These are phyloP conservation scores for Macroteleia sp. DNA, from an alignment of 2,888 invertebrate genomes.

Conservation along the genomic window DNA sequence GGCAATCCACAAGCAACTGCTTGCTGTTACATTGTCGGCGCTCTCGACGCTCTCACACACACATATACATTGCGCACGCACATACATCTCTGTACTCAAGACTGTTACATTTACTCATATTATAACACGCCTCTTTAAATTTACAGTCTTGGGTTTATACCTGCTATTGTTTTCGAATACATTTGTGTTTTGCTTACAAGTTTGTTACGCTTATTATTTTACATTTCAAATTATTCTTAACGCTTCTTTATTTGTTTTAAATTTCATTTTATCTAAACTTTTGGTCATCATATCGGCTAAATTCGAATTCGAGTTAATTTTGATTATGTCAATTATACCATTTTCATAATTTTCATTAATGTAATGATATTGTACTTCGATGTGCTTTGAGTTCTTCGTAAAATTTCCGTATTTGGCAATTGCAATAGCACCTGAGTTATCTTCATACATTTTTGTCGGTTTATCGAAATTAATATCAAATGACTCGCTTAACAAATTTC, in stretches of 20 bases:
- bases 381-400: constrained; percentile 7
- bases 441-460: constrained; percentile 43
- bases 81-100: no score
- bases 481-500: constrained; percentile 3
- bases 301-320: not conserved
- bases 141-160: no score
- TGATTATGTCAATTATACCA: constrained; percentile 1
- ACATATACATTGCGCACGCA: no score
- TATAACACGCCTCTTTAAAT: no score
- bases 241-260: not conserved
- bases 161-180: no score
- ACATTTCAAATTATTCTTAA: not conserved
- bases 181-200: no score
- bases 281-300: not conserved
- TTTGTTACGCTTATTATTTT: not conserved
- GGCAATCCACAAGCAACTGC: no score
- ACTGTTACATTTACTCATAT: no score
- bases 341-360: constrained; percentile 5
- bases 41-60: no score
- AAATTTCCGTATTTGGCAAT: constrained; percentile 29
- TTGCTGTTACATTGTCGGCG: no score
- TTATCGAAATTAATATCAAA: constrained; percentile 24
- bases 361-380: constrained; percentile 8
- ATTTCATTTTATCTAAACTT: not conserved
- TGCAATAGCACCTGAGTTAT: constrained; percentile 43